A percentile compares a stretch with the other conserved stretches of the same genome.
These are phyloP conservation scores for Pentalonia nigronervosa DNA, from an alignment of 1,140 invertebrate genomes.

Conservation along the genomic window DNA sequence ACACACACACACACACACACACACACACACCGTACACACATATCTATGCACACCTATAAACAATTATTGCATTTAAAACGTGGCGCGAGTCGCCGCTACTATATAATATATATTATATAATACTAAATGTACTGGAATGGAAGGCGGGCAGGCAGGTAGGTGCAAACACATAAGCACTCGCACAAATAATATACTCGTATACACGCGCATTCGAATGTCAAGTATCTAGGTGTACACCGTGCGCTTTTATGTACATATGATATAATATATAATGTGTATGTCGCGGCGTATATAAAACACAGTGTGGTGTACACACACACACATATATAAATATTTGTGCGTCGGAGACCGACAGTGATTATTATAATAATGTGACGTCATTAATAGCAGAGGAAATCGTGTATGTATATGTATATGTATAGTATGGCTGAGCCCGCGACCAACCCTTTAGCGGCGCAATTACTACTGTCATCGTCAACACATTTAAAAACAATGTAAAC, in stretches of 20 bases:
- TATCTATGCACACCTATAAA: background rate
- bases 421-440: background rate
- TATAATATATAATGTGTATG: background rate
- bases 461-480: background rate
- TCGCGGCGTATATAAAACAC: background rate
- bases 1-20: background rate
- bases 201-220: background rate
- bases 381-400: constrained; percentile 8
- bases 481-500: background rate
- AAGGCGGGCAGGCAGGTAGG: background rate
- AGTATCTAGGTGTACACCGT: background rate
- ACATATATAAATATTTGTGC: background rate
- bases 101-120: background rate
- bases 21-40: background rate
- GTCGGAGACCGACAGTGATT: constrained; percentile 14
- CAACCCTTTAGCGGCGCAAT: background rate
- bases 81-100: background rate
- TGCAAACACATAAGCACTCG: background rate
- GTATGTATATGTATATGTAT: background rate
- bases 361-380: constrained; percentile 25
- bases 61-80: constrained; percentile 14
- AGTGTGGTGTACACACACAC: background rate
- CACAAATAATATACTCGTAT: background rate
- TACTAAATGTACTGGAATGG: background rate
- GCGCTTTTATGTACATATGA: background rate